Percentiles rank a stretch among this genome's conserved stretches.
Evolutionary conservation across 2,888 invertebrate species (phyloP).

Genomic region (Protophormia terraenovae): DNA sequence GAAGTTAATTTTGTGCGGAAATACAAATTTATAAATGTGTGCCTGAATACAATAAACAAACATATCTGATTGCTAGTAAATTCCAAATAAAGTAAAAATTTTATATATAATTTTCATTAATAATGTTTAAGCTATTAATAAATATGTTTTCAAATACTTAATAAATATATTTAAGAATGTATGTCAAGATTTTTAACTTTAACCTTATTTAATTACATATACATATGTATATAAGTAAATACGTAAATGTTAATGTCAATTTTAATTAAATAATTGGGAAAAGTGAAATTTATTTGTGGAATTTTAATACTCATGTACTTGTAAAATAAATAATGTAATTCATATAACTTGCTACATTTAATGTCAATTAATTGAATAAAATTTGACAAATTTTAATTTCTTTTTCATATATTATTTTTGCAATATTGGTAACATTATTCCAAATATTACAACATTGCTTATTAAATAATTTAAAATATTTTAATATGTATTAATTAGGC

Average conservation of each 20-base stretch:
- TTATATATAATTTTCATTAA: not conserved
- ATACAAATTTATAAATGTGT: not conserved
- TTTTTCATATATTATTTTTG: too few relatives aligned
- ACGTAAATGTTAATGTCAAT: not conserved
- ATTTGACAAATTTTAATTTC: too few relatives aligned
- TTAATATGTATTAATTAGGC: too few relatives aligned
- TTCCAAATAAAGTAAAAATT: not conserved
- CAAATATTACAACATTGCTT: too few relatives aligned
- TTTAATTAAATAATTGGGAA: not conserved
- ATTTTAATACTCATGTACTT: too few relatives aligned
- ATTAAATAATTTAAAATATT: too few relatives aligned
- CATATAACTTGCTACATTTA: too few relatives aligned
- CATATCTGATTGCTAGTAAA: not conserved
- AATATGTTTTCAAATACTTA: not conserved
- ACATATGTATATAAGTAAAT: not conserved
- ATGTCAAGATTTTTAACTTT: not conserved
- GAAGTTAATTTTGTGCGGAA: slow-evolving; percentile 50
- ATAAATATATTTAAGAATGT: too few relatives aligned
- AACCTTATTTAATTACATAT: not conserved
- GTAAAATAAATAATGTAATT: too few relatives aligned
- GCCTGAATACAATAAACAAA: not conserved
- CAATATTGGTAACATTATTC: too few relatives aligned
- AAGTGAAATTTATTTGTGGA: not conserved
- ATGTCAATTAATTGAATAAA: too few relatives aligned
- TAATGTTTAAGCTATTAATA: not conserved